Percentiles rank a stretch among this genome's conserved stretches.
Evolutionary conservation across 1,140 invertebrate species (phyloP).

Genomic region (Maconellicoccus hirsutus): DNA sequence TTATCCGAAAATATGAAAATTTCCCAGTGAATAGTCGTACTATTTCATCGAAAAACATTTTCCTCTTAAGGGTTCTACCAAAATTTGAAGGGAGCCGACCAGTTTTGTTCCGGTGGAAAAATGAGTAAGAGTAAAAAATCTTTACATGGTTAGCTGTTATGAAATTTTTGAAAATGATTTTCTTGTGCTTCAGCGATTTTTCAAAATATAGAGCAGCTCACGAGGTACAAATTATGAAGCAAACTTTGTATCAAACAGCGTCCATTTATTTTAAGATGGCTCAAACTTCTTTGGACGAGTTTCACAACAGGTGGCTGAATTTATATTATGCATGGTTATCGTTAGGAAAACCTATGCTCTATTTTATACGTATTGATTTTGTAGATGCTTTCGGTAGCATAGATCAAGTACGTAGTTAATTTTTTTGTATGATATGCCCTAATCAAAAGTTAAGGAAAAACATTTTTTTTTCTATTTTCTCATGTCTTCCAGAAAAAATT

Average conservation of each 20-base stretch:
- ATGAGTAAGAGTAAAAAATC: conserved; percentile 4
- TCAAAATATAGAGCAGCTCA: not conserved
- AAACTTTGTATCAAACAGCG: not conserved
- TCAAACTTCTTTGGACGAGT: not conserved
- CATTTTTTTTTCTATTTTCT: not conserved
- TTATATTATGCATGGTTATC: not conserved
- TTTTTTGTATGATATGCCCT: not conserved
- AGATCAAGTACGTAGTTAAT: not conserved
- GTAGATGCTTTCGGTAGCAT: not conserved
- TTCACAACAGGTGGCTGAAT: not conserved
- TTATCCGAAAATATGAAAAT: not conserved
- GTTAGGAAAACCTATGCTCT: not conserved
- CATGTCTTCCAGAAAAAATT: not conserved
- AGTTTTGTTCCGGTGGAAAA: not conserved
- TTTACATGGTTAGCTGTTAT: too few species aligned
- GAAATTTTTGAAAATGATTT: too few species aligned
- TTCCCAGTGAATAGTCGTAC: not conserved
- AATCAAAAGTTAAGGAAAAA: not conserved
- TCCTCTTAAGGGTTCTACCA: not conserved
- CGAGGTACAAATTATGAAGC: not conserved
- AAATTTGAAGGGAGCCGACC: not conserved
- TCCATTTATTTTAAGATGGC: not conserved
- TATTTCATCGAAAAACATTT: not conserved
- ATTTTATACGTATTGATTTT: not conserved
- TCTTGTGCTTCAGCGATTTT: conserved; percentile 4